Percentiles rank a stretch among this genome's conserved stretches.
These are phyloP conservation scores for Fragum fragum DNA, from an alignment of 2,888 invertebrate species.

Conservation along the genomic window DNA sequence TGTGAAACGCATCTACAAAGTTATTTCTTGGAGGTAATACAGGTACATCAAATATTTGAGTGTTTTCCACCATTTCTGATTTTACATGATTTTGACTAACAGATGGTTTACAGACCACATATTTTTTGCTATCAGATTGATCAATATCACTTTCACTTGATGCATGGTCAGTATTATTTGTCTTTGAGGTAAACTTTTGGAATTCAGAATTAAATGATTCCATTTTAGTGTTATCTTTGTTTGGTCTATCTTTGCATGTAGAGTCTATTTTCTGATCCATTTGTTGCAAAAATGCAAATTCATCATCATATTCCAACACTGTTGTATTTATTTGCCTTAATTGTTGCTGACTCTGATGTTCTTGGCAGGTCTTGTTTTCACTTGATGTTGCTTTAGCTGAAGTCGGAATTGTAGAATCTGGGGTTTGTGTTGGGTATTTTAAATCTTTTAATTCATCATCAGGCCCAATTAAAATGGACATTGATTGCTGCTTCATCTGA, in stretches of 20 bases:
- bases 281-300: slow-evolving; percentile 41
- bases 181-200: slow-evolving; percentile 32
- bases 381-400: neutral
- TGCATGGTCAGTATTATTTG: neutral
- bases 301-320: slow-evolving; percentile 46
- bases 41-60: slow-evolving; percentile 21
- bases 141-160: neutral
- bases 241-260: neutral
- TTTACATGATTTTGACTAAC: neutral
- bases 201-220: slow-evolving; percentile 46
- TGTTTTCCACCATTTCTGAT: neutral
- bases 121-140: neutral
- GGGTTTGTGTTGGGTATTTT: neutral
- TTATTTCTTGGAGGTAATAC: slow-evolving; percentile 10
- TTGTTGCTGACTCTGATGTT: neutral
- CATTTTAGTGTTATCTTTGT: slow-evolving; percentile 1
- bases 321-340: neutral
- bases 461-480: slow-evolving; percentile 42
- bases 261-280: neutral
- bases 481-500: neutral
- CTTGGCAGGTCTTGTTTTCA: neutral
- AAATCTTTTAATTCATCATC: slow-evolving; percentile 54
- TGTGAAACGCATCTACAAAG: slow-evolving; percentile 35
- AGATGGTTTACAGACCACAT: neutral
- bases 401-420: neutral